phyloP scores from a whole-genome alignment of 1,140 invertebrate species.

The Drosophila navojoa region DNA sequence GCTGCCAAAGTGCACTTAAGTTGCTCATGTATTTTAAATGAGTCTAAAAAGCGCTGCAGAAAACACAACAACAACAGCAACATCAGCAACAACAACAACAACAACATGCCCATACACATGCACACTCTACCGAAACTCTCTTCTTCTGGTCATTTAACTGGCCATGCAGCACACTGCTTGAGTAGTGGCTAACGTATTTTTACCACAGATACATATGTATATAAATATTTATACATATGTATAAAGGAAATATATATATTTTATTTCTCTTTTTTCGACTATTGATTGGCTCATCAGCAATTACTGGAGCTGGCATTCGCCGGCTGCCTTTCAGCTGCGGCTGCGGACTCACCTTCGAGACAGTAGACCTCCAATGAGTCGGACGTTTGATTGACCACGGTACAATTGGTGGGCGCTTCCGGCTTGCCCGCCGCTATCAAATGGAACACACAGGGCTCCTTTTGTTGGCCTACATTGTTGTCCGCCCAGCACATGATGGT shows the following conservation, averaged over 20 bases:
- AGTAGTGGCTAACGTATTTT: constrained; percentile 29
- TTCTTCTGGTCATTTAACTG: constrained; percentile 43
- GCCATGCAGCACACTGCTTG: constrained; percentile 41
- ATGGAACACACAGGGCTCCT: constrained; percentile 89
- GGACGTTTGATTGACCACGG: constrained; percentile 91
- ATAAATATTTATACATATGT: constrained; percentile 10
- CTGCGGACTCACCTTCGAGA: constrained; percentile 85
- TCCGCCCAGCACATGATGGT: constrained; percentile 88
- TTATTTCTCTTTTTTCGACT: constrained; percentile 29
- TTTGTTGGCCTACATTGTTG: constrained; percentile 88
- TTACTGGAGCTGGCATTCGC: constrained; percentile 61
- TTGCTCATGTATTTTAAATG: constrained; percentile 83
- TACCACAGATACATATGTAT: constrained; percentile 12
- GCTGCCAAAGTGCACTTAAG: constrained; percentile 83
- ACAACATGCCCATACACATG: constrained; percentile 38
- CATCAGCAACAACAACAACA: no score
- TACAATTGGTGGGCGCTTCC: constrained; percentile 92
- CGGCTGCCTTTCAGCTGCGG: constrained; percentile 6
- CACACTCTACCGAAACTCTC: constrained; percentile 19
- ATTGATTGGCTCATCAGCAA: constrained; percentile 81
- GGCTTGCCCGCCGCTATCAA: constrained; percentile 91
- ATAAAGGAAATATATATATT: neutral
- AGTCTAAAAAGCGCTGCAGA: constrained; percentile 79
- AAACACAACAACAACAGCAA: constrained; percentile 57
- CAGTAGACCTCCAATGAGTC: constrained; percentile 91